A percentile compares a stretch with the other conserved stretches of the same genome.
Evolutionary conservation across 2,113 vertebrate genomes (phyloP).

Genomic region (Chunga burmeisteri): DNA sequence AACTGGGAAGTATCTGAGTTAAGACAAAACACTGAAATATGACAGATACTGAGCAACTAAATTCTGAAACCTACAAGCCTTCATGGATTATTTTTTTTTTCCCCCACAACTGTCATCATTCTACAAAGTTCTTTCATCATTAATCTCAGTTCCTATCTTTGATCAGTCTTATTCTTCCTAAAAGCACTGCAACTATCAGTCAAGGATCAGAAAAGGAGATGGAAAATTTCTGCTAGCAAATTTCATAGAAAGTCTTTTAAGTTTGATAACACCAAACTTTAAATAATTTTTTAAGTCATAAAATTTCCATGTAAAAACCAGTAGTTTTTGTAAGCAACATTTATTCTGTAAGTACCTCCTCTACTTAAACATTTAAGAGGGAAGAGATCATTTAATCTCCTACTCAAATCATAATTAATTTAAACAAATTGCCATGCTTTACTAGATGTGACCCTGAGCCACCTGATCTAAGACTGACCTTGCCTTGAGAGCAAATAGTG

Average conservation of each 20-base stretch:
- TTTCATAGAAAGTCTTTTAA: neutral
- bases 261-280: neutral
- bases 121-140: neutral
- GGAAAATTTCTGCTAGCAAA: neutral
- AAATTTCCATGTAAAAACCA: neutral
- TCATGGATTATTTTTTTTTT: neutral
- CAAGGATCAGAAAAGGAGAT: neutral
- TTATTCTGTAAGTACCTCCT: neutral
- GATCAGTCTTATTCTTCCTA: neutral
- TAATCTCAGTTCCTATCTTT: neutral
- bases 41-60: neutral
- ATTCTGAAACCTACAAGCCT: neutral
- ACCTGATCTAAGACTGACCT: neutral
- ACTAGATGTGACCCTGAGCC: neutral
- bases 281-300: neutral
- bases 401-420: neutral
- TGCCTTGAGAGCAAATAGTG: neutral
- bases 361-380: neutral
- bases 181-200: neutral
- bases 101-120: neutral
- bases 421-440: neutral
- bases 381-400: neutral
- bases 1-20: neutral
- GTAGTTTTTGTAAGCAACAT: neutral
- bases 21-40: neutral